Percentiles rank a stretch among this genome's conserved stretches.
phyloP scores from a whole-genome alignment of 2,113 vertebrate genomes.

The Strigops habroptila region DNA sequence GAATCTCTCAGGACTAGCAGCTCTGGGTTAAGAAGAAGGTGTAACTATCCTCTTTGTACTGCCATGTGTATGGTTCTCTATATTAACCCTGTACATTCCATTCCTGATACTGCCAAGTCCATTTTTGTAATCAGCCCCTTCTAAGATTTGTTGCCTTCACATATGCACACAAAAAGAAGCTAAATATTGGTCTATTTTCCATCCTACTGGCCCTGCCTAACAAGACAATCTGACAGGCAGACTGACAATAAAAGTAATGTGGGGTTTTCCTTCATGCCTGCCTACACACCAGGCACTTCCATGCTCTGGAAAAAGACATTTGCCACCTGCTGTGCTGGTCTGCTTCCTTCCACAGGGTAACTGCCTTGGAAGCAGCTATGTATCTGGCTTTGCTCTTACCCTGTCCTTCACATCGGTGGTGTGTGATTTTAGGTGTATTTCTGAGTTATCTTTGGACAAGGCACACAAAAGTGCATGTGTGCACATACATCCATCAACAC shows the following conservation, averaged over 20 bases:
- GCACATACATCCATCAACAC: neutral
- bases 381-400: neutral
- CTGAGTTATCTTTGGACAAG: neutral
- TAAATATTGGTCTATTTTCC: neutral
- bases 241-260: neutral
- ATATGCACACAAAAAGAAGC: neutral
- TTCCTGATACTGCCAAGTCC: neutral
- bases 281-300: conserved; percentile 12
- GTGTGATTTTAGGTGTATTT: neutral
- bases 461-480: fast-evolving
- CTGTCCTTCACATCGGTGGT: neutral
- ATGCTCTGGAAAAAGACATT: neutral
- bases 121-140: neutral
- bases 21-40: neutral
- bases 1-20: neutral
- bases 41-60: neutral
- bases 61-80: neutral
- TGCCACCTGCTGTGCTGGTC: conserved; percentile 21
- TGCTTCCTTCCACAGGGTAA: neutral
- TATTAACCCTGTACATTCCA: neutral
- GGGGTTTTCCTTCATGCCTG: conserved; percentile 17
- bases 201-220: neutral
- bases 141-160: neutral
- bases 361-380: neutral
- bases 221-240: neutral